Evolutionary conservation across 2,113 vertebrate genomes (phyloP).

Genomic region (Anas platyrhynchos): DNA sequence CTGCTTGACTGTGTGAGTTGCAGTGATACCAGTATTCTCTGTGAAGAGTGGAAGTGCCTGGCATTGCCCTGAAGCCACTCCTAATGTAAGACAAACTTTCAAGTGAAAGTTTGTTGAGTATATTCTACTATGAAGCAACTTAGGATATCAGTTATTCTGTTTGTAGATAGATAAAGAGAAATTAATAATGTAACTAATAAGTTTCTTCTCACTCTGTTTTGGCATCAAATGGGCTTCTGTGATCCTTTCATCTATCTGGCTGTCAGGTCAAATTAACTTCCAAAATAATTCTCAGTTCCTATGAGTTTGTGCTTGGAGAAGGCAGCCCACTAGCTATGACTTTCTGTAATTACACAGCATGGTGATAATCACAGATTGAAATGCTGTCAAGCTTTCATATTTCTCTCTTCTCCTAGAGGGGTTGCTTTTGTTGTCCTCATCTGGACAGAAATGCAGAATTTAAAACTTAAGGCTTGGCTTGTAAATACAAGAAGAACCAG

Average conservation of each 20-base stretch:
- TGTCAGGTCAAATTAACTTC: neutral
- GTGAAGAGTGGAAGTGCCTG: neutral
- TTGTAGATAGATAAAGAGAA: neutral
- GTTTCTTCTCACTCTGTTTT: neutral
- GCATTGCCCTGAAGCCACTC: neutral
- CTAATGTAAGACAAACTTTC: neutral
- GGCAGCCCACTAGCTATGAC: neutral
- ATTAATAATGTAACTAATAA: neutral
- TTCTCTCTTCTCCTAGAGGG: neutral
- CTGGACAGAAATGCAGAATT: neutral
- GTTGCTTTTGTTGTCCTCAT: neutral
- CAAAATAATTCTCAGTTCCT: neutral
- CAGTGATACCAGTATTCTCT: neutral
- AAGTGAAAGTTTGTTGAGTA: neutral
- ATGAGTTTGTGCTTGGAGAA: neutral
- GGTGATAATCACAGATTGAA: neutral
- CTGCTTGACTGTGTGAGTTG: neutral
- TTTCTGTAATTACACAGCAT: neutral
- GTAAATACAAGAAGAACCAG: neutral
- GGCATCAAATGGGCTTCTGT: neutral
- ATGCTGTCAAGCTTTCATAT: neutral
- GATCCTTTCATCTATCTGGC: neutral
- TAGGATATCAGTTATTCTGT: conserved; percentile 12
- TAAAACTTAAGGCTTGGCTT: neutral
- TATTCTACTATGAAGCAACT: neutral